phyloP scores from a whole-genome alignment of 2,888 invertebrate genomes.

The Drosophila maculinotata region DNA sequence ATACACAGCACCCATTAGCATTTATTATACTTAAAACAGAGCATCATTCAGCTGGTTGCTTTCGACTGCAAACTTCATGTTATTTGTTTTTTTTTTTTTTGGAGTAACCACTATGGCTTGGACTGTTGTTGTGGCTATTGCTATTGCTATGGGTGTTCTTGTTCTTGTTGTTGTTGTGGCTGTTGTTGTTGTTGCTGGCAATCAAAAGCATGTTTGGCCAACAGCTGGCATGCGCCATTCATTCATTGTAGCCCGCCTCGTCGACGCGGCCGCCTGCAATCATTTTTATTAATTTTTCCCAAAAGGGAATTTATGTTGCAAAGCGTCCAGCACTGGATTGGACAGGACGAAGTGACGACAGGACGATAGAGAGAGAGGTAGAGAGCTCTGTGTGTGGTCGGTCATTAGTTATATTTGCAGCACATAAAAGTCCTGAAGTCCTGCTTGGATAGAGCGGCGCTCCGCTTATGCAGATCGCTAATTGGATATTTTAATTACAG shows the following conservation, averaged over 20 bases:
- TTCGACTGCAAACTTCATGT: background rate
- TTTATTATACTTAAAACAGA: background rate
- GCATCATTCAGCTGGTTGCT: background rate
- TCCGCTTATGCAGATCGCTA: constrained; percentile 58
- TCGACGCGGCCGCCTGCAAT: constrained; percentile 64
- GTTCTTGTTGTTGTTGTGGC: constrained; percentile 12
- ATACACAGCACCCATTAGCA: too few species aligned
- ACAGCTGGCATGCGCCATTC: constrained; percentile 79
- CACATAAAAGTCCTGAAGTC: constrained; percentile 53
- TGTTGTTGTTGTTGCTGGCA: constrained; percentile 61
- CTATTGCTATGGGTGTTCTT: constrained; percentile 23
- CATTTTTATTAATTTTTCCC: constrained; percentile 78
- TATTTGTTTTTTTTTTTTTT: background rate
- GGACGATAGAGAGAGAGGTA: background rate
- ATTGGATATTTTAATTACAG: constrained; percentile 76
- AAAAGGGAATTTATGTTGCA: constrained; percentile 73
- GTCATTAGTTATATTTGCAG: constrained; percentile 59
- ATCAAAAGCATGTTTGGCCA: constrained; percentile 77
- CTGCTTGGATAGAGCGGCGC: too few species aligned
- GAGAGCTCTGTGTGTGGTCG: constrained; percentile 11
- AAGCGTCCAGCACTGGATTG: constrained; percentile 22
- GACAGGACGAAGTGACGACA: constrained; percentile 10
- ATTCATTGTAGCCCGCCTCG: constrained; percentile 63
- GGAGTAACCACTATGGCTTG: constrained; percentile 7
- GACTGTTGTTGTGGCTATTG: constrained; percentile 19